Percentiles rank a stretch among this genome's conserved stretches.
These are phyloP conservation scores for Eumacrocentrus americanus DNA, from an alignment of 2,888 invertebrate species.

Conservation along the genomic window DNA sequence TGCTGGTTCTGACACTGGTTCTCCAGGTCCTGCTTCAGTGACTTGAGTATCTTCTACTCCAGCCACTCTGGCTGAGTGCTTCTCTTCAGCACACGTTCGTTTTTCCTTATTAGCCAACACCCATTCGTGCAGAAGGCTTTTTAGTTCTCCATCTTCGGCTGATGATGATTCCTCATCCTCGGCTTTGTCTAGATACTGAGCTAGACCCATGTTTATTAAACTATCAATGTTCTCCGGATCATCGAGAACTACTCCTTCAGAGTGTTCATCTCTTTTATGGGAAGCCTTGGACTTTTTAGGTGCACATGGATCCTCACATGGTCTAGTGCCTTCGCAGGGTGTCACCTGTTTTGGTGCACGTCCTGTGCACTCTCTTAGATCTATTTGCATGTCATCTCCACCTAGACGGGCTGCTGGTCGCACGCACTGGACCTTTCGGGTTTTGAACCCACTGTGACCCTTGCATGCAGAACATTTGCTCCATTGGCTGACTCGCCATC, in stretches of 20 bases:
- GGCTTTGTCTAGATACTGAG: constrained; percentile 38
- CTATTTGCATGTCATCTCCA: constrained; percentile 59
- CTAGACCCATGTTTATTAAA: constrained; percentile 43
- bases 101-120: constrained; percentile 22
- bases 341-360: constrained; percentile 44
- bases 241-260: constrained; percentile 17
- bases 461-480: constrained; percentile 68
- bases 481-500: constrained; percentile 72
- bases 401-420: constrained; percentile 59
- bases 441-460: constrained; percentile 60
- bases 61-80: constrained; percentile 4
- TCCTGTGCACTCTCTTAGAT: constrained; percentile 47
- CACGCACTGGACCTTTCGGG: constrained; percentile 64
- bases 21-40: not conserved
- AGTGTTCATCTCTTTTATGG: constrained; percentile 26
- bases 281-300: constrained; percentile 29
- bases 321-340: constrained; percentile 43
- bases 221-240: constrained; percentile 39
- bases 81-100: constrained; percentile 30
- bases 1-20: not conserved
- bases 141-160: constrained; percentile 38
- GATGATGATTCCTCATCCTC: constrained; percentile 12
- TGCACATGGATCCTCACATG: constrained; percentile 45
- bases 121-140: constrained; percentile 43
- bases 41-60: not conserved